Evolutionary conservation across 2,113 vertebrate genomes (phyloP).

Genomic region (Copsychus sechellarum): DNA sequence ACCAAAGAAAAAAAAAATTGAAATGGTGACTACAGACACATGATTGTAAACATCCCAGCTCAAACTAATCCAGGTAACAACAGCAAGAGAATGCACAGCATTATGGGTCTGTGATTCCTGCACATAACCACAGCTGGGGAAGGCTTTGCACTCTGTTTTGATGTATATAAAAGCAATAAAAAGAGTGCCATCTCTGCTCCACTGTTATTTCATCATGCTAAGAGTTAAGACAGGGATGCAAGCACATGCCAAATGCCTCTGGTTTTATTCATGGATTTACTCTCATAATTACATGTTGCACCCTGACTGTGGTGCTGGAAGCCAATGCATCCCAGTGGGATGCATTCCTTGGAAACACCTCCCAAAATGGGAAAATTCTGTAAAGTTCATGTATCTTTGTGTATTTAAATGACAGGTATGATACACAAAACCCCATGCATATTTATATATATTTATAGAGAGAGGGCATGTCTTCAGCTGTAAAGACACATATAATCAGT

Average conservation of each 20-base stretch:
- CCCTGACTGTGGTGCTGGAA: background rate
- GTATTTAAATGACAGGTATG: constrained; percentile 1
- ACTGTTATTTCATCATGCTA: background rate
- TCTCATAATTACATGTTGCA: background rate
- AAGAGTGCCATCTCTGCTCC: background rate
- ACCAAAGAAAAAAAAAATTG: background rate
- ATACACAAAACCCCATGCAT: background rate
- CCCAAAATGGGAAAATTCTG: constrained; percentile 20
- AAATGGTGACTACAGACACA: background rate
- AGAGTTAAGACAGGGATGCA: background rate
- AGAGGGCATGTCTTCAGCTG: background rate
- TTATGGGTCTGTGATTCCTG: background rate
- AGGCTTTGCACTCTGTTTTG: background rate
- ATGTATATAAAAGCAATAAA: background rate
- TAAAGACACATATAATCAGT: background rate
- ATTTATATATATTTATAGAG: background rate
- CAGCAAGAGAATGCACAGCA: background rate
- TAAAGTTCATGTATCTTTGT: background rate
- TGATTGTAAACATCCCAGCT: background rate
- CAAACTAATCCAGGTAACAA: background rate
- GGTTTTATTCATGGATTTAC: background rate
- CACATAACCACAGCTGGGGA: background rate
- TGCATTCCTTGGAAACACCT: background rate
- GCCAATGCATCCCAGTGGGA: background rate
- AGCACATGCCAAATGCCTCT: background rate